Evolutionary conservation across 2,797 vertebrate genomes (phyloP).

Genomic region (Danio choprae): DNA sequence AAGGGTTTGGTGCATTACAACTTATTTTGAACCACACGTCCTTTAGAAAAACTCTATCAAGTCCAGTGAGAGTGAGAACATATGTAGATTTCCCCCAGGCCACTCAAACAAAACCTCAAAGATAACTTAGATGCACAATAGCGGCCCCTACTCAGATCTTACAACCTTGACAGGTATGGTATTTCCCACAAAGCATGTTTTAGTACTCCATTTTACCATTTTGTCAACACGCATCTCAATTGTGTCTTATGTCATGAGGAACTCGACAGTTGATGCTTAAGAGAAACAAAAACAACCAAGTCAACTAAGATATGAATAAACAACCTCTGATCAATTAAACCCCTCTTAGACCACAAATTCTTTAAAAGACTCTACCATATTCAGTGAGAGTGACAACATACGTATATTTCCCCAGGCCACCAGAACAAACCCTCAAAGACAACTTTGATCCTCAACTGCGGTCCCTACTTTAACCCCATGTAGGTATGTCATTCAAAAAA

Average conservation of each 20-base stretch:
- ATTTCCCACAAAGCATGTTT: background rate
- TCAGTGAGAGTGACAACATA: background rate
- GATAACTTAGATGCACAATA: conserved; percentile 13
- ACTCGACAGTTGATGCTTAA: background rate
- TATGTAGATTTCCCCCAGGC: too few species aligned
- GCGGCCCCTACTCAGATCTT: background rate
- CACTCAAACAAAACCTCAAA: background rate
- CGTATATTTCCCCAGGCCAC: background rate
- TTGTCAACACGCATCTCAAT: background rate
- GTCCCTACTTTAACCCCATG: background rate
- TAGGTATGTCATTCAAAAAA: background rate
- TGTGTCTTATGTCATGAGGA: background rate
- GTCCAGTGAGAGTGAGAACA: too few species aligned
- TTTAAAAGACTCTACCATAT: background rate
- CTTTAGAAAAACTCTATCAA: too few species aligned
- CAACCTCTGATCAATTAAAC: conserved; percentile 2
- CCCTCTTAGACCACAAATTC: background rate
- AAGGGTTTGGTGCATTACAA: too few species aligned
- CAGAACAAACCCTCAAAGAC: conserved; percentile 13
- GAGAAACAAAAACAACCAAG: background rate
- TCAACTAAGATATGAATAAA: background rate
- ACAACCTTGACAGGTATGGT: background rate
- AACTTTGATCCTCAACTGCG: conserved; percentile 10
- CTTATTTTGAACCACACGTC: too few species aligned
- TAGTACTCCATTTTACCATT: background rate